Evolutionary conservation across 2,888 invertebrate species (phyloP), one percentile per base, ranked within the genome.

Genomic region (Seira sanloemensis): DNA sequence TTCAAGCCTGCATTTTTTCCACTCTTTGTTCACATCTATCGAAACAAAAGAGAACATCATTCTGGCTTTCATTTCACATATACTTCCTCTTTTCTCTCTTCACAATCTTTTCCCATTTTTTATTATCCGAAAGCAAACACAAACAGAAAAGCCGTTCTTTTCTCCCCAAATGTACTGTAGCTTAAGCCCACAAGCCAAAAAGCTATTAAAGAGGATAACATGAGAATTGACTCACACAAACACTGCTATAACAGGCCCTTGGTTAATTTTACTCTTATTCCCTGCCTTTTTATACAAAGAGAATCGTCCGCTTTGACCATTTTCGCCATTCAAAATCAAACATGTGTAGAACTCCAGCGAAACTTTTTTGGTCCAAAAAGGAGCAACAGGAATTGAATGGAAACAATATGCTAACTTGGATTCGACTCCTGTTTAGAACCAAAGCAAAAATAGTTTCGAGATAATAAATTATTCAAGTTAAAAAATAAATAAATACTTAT

Each of bases 181-280:
- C 54, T 16, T 24, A 72, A 54, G 25, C 54, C 58, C 5, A 9
- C n/a, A 37, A 50, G 27, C 74, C 62, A 58, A 58, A 74, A 58
- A 54, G 74, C 74, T 26, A 74, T 74, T 74, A 74, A 74, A 24
- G 46, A 25, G 66, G 79, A 73, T 79, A 73, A 79, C 72, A 79
- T 26, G 58, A 23, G 67, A 65, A 67, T 67, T 27, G 27, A 66
- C 72, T 78, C 24, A 71, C 23, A 72, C n/a, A 62, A 4, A 37
- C 26, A 1, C 24, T 37, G 62, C n/a, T n/a, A n/a, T n/a, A n/a
- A n/a, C n/a, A n/a, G n/a, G n/a, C 25, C 27, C 54, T 24, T 54
- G 72, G 72, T 21, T 69, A 69, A 37, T 72, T 54, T 72, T 54
- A 24, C 54, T 72, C 9, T 23, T 2, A 0, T 5, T 62, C 5